Conservation (phyloP, 2,888 invertebrate species). For the Chymomyza amoena region DNA sequence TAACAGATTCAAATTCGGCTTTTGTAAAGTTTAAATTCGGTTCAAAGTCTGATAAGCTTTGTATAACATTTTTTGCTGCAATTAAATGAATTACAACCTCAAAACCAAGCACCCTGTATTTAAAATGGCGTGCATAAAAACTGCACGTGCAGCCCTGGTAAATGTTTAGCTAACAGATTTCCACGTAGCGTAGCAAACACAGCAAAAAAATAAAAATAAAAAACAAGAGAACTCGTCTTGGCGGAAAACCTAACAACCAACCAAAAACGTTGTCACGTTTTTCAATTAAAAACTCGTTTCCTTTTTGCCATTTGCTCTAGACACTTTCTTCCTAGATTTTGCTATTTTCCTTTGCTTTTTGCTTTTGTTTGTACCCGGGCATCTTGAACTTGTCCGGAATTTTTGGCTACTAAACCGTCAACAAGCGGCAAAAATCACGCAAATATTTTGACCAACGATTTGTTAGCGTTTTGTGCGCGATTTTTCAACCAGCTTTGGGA, state of each 20-base stretch:
- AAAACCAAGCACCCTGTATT: neutral
- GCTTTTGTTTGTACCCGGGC: slow-evolving; percentile 6
- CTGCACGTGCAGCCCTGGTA: neutral
- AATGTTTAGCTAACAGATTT: neutral
- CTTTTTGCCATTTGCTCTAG: slow-evolving; percentile 8
- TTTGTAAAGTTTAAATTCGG: no score
- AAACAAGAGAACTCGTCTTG: no score
- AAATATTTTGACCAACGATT: slow-evolving; percentile 1
- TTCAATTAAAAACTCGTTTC: slow-evolving; percentile 74
- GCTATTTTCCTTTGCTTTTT: slow-evolving; percentile 8
- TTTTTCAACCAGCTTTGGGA: neutral
- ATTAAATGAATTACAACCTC: neutral
- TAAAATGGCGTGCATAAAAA: neutral
- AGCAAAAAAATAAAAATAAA: no score
- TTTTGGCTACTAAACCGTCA: neutral
- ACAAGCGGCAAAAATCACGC: slow-evolving; percentile 1
- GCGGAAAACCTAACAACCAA: neutral
- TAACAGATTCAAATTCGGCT: no score
- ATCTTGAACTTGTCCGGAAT: slow-evolving; percentile 11
- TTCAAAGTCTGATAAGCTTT: slow-evolving; percentile 4
- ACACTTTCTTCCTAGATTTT: slow-evolving; percentile 1
- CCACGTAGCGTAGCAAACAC: neutral
- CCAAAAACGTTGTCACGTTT: slow-evolving; percentile 59
- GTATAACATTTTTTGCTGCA: neutral
- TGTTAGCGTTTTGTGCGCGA: neutral